A percentile compares a stretch with the other conserved stretches of the same genome.
phyloP scores from a whole-genome alignment of 2,113 vertebrate genomes.

The Oxyruncus cristatus region DNA sequence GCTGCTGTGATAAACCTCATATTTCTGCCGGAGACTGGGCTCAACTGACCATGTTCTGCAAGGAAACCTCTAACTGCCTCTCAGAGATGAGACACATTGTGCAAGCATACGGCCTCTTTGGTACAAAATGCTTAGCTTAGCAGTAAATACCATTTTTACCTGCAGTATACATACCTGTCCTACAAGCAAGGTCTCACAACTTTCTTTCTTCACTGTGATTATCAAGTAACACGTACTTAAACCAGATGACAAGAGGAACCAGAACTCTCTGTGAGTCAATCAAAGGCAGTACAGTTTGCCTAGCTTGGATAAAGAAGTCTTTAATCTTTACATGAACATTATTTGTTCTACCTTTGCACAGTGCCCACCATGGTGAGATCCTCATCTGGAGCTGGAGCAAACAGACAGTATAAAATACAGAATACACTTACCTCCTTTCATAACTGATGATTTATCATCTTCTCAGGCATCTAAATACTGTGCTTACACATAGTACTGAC shows the following conservation, averaged over 20 bases:
- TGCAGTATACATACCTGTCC: neutral
- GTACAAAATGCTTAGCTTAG: neutral
- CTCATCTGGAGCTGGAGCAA: neutral
- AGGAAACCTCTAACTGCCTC: neutral
- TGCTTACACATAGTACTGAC: slow-evolving; percentile 11
- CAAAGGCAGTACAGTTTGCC: neutral
- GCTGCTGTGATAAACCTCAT: neutral
- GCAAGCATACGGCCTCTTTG: fast-evolving
- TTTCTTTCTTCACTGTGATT: neutral
- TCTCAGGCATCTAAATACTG: slow-evolving; percentile 17
- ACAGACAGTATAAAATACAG: neutral
- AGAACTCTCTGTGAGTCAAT: neutral
- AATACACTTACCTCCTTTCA: neutral
- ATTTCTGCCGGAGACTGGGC: neutral
- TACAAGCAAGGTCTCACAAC: neutral
- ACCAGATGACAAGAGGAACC: neutral
- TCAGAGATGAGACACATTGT: neutral
- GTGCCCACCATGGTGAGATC: slow-evolving; percentile 8
- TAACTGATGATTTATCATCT: neutral
- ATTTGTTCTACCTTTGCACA: slow-evolving; percentile 9
- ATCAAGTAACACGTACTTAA: neutral
- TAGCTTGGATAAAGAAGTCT: slow-evolving; percentile 5
- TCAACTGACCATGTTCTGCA: neutral
- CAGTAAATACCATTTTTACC: neutral
- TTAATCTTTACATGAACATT: slow-evolving; percentile 12